phyloP scores from a whole-genome alignment of 2,113 vertebrate species.

The Centropristis striata region DNA sequence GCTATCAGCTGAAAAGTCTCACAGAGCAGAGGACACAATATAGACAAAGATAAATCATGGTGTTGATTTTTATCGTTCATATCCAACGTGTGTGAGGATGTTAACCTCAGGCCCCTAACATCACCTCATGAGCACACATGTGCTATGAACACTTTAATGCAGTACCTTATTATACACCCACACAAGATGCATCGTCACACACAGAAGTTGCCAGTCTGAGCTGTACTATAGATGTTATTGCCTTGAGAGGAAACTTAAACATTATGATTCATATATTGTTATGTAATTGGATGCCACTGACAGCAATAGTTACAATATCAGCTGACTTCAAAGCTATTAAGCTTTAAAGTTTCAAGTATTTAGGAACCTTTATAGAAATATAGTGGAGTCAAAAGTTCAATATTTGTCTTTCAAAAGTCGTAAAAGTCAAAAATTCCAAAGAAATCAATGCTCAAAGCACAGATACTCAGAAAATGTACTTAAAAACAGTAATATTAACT shows the following conservation, averaged over 20 bases:
- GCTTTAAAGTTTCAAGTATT: no score
- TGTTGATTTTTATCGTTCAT: conserved; percentile 68
- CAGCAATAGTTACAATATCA: background rate
- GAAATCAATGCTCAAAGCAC: no score
- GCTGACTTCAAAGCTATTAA: no score
- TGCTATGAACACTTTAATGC: conserved; percentile 22
- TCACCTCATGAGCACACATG: conserved; percentile 13
- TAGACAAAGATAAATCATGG: conserved; percentile 63
- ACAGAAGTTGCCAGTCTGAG: background rate
- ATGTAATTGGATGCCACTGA: conserved; percentile 8
- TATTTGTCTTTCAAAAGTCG: no score
- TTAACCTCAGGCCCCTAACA: conserved; percentile 60
- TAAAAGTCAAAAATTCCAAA: no score
- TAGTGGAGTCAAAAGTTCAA: no score
- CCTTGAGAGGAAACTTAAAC: conserved; percentile 7
- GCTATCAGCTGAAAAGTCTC: conserved; percentile 61
- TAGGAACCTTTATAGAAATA: no score
- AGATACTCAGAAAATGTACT: no score
- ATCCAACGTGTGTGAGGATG: conserved; percentile 51
- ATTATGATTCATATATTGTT: background rate
- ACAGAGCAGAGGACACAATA: conserved; percentile 49
- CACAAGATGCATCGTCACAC: background rate
- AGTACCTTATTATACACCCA: background rate
- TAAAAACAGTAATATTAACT: no score
- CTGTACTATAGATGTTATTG: conserved; percentile 9